A percentile compares a stretch with the other conserved stretches of the same genome.
Evolutionary conservation across 2,113 vertebrate species (phyloP).

Genomic region (Eulemur macaco): DNA sequence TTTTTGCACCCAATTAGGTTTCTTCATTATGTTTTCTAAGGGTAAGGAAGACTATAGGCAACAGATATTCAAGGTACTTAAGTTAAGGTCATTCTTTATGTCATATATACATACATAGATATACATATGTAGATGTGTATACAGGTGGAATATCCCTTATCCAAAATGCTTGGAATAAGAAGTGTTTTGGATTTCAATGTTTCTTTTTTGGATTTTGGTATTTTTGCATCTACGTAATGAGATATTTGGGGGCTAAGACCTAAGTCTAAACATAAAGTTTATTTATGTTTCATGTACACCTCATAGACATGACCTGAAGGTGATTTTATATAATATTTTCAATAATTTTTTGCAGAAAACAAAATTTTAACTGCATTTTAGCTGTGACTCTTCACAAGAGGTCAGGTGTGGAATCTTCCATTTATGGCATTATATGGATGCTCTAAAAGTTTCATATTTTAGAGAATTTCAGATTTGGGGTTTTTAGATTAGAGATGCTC

Average conservation of each 20-base stretch:
- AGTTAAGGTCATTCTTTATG: neutral
- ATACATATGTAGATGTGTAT: neutral
- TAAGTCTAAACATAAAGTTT: neutral
- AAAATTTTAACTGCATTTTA: neutral
- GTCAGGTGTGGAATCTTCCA: neutral
- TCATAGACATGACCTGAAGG: neutral
- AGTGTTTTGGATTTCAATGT: neutral
- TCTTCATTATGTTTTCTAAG: neutral
- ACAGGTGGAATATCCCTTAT: neutral
- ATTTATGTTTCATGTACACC: neutral
- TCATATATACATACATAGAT: neutral
- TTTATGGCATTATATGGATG: neutral
- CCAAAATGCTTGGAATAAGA: neutral
- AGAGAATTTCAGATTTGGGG: neutral
- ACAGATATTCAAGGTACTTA: neutral
- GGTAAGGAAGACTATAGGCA: neutral
- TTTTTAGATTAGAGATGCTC: neutral
- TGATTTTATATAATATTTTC: neutral
- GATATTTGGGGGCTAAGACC: neutral
- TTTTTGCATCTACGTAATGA: neutral
- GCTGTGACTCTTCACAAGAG: neutral
- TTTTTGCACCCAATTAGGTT: neutral
- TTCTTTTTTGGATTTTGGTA: neutral
- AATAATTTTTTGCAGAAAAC: neutral
- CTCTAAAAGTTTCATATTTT: neutral